Conservation (phyloP, 2,797 vertebrate genomes). For the Loriculus beryllinus region DNA sequence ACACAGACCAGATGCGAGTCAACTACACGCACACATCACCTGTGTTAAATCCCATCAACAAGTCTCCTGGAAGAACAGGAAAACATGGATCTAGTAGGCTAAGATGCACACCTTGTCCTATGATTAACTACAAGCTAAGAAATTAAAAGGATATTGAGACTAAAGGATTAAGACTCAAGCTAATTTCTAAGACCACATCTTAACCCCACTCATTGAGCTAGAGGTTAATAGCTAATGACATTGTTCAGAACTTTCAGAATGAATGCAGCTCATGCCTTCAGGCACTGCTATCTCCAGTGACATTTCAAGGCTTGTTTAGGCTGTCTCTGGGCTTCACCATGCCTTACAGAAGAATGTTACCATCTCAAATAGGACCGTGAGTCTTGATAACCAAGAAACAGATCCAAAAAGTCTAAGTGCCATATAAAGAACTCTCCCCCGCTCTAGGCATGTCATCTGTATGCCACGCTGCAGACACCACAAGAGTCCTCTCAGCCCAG, state of each 20-base stretch:
- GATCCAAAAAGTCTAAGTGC: background rate
- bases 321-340: background rate
- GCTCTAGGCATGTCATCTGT: background rate
- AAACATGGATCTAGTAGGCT: background rate
- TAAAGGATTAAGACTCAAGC: background rate
- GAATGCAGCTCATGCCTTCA: background rate
- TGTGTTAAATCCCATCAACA: background rate
- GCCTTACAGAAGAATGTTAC: background rate
- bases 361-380: background rate
- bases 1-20: background rate
- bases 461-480: accelerated
- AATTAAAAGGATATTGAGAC: background rate
- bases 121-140: background rate
- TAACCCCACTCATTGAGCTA: background rate
- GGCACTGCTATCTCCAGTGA: accelerated
- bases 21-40: background rate
- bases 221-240: background rate
- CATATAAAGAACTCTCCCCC: background rate
- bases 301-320: background rate
- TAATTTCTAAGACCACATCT: background rate
- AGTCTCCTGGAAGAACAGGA: background rate
- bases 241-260: background rate
- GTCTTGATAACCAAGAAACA: background rate
- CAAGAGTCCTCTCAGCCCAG: background rate
- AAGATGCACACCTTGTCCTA: background rate